Base-by-base conservation (phyloP, 1,140 invertebrate species). In the Agrypnia vestita region DNA sequence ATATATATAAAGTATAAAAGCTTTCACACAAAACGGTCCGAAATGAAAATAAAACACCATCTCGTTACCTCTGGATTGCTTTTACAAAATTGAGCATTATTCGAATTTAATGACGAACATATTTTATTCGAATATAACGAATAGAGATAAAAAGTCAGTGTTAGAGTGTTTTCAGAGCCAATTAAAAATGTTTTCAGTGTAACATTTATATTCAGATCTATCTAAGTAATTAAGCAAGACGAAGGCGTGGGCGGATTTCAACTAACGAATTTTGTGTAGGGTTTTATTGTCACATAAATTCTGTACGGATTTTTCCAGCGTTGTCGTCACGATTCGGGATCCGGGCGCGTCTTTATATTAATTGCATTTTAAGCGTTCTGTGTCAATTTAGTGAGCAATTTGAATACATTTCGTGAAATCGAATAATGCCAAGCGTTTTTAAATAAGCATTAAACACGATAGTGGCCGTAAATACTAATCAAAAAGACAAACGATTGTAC, bases 101-200 rank as follows among this genome's bases (percentile, higher is more conserved):
- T 67, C 67, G 51, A 19, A 43, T 72, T 78, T 78, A 78, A 78
- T 71, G 59, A 78, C 62, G 61, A n/a, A 12, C 61, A 53, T 56
- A 71, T 78, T 78, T 78, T 71, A 78, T 78, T 76, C 43, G 35
- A 76, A 78, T 71, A 72, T 59, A 62, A 62, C 56, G 35, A 51
- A 82, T 82, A 76, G 56, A 82, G 81, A 82, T 82, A 82, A 82
- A 81, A 62, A 51, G 74, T 75, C 81, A 55, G 77, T 59, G 67
- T 82, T 80, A 80, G 78, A 62, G 51, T 75, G 10, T 76, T 79
- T n/a, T 78, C 51, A 67, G 59, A 78, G 81, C 78, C 78, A 82
- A 82, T 82, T 82, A 82, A 82, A 80, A 80, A 71, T 67, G 51
- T 77, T 77, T 76, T 55, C 74, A 62, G 51, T 67, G 81, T 73